These are phyloP conservation scores for Synanthedon tipuliformis DNA, from an alignment of 2,888 invertebrate genomes.

Conservation along the genomic window DNA sequence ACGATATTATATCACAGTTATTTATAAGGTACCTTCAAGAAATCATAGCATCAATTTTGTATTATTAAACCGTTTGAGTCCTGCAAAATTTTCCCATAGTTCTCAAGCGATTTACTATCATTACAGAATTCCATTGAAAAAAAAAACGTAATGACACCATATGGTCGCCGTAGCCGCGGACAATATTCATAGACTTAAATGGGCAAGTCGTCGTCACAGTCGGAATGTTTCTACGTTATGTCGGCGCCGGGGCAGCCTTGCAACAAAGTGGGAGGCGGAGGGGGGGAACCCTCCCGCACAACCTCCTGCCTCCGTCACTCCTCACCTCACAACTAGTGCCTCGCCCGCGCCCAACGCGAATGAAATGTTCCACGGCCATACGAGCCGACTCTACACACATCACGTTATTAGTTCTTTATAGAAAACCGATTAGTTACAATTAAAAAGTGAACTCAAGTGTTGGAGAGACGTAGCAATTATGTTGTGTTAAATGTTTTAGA, in stretches of 20 bases:
- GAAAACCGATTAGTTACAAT: conserved; percentile 14
- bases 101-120: conserved; percentile 33
- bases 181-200: conserved; percentile 68
- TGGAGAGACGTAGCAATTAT: conserved; percentile 21
- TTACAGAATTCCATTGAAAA: conserved; percentile 48
- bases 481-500: conserved; percentile 29
- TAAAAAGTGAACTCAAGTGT: conserved; percentile 35
- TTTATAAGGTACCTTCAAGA: too few species aligned
- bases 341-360: conserved; percentile 42
- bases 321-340: conserved; percentile 40
- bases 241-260: conserved; percentile 44
- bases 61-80: not conserved
- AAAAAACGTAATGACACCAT: conserved; percentile 52
- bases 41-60: too few species aligned
- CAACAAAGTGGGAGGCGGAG: conserved; percentile 22
- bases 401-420: conserved; percentile 5
- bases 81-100: conserved; percentile 28
- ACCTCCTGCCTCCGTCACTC: conserved; percentile 51
- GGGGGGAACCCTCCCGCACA: conserved; percentile 34
- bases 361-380: conserved; percentile 20
- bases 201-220: conserved; percentile 66
- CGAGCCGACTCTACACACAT: conserved; percentile 12
- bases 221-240: conserved; percentile 44
- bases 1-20: too few species aligned
- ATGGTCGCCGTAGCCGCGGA: conserved; percentile 58